Base-by-base conservation (phyloP, 2,888 invertebrate species). In the Dicranocentrus wangi region DNA sequence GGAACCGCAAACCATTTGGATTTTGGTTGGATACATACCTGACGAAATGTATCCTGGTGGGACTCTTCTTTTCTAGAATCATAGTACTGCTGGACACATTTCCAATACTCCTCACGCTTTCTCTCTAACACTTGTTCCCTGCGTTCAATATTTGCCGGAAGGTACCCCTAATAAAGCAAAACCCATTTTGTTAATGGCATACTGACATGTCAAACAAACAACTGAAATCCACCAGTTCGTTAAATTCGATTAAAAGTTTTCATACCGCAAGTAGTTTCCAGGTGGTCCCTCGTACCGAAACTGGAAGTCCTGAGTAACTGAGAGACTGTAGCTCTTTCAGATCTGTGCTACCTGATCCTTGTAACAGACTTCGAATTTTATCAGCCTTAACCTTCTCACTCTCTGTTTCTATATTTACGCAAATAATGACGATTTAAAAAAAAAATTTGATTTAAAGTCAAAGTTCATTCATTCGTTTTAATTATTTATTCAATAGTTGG, bases 271-370 rank as follows among this genome's bases (percentile, higher is more conserved):
- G 89, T 77, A 93, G 89, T 88, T 92, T 91, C 93, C 93, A 93
- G 2, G 92, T 91, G 65, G 91, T 90, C 55, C 92, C 91, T 87
- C 94, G 91, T 83, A 97, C 93, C 90, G 94, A 94, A 53, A 94
- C 93, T 61, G 99, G 99, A 87, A 99, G 94, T 21, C 99, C 99
- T 72, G 98, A 97, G 98, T 99, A 99, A 88, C 96, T 95, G 23
- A 95, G 90, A 87, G 95, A 94, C 87, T 96, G 93, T 53, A 98
- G 90, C 88, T 97, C 96, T 87, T 94, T 93, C 86, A 98, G 90
- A 90, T 96, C 94, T 82, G 96, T 91, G 60, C 84, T 84, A 77
- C 94, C 92, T 55, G 92, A 91, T 85, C 93, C 93, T 82, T 94
- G 93, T 78, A 97, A 90, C 72, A 97, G 89, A 83, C 93, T 91